A percentile compares a stretch with the other conserved stretches of the same genome.
phyloP scores from a whole-genome alignment of 2,113 vertebrate species.

The Dicentrarchus labrax region DNA sequence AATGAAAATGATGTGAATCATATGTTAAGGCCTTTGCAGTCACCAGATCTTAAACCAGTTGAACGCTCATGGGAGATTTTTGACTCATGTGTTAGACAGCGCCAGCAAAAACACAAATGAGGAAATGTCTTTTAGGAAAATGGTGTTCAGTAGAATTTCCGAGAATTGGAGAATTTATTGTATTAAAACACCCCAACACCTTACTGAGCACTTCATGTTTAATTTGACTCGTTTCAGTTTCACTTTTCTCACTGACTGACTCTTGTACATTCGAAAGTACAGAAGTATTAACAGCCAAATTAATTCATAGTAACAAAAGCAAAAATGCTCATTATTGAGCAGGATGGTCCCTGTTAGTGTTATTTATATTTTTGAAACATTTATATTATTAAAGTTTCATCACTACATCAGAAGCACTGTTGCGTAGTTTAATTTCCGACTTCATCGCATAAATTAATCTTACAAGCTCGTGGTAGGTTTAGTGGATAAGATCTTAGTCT shows the following conservation, averaged over 20 bases:
- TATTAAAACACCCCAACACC: not conserved
- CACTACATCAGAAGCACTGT: not conserved
- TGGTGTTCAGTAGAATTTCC: not conserved
- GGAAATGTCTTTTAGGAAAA: not conserved
- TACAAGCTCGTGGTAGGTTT: not conserved
- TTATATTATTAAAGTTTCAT: not conserved
- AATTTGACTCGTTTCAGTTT: slow-evolving; percentile 8
- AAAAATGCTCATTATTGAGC: not conserved
- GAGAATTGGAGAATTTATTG: not conserved
- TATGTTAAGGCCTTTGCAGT: not conserved
- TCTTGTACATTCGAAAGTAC: not conserved
- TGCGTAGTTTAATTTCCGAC: no score
- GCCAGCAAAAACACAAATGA: not conserved
- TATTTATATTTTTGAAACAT: not conserved
- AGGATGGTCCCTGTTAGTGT: not conserved
- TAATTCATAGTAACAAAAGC: not conserved
- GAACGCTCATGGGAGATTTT: not conserved
- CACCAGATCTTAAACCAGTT: not conserved
- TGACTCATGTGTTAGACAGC: not conserved
- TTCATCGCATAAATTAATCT: not conserved
- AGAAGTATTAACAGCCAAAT: not conserved
- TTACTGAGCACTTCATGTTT: not conserved
- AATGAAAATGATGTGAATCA: not conserved
- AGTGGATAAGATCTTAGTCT: no score
- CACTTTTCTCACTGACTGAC: not conserved